phyloP scores from a whole-genome alignment of 1,140 invertebrate genomes.

The Micrasema longulum region DNA sequence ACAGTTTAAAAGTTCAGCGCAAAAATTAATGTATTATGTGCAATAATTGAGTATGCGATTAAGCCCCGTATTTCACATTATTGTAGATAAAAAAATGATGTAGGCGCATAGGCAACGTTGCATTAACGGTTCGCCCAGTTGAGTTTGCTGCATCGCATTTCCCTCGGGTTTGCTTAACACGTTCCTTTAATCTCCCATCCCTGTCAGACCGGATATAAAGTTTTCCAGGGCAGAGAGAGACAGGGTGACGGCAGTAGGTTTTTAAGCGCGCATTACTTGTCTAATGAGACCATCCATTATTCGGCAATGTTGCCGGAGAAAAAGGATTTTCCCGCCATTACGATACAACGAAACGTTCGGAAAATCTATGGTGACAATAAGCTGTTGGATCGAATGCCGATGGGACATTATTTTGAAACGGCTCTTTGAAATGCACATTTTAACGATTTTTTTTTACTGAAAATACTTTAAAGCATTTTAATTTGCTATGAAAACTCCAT shows the following conservation, averaged over 20 bases:
- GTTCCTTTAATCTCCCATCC: conserved; percentile 14
- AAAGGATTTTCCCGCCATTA: conserved; percentile 25
- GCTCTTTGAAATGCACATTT: background rate
- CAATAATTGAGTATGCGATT: no score
- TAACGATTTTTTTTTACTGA: no score
- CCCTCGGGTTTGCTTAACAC: conserved; percentile 2
- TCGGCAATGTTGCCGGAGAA: conserved; percentile 33
- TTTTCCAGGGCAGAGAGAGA: conserved; percentile 29
- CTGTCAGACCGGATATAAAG: conserved; percentile 3
- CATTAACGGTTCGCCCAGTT: no score
- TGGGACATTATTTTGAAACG: background rate
- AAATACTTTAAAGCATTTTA: no score
- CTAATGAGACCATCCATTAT: conserved; percentile 54
- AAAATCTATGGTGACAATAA: conserved; percentile 29
- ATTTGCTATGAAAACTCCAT: no score
- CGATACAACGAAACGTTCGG: conserved; percentile 18
- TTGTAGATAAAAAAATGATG: no score
- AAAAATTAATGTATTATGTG: no score
- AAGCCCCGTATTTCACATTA: no score
- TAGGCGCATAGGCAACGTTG: no score
- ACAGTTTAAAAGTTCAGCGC: no score
- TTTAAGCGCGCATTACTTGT: conserved; percentile 46
- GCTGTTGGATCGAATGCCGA: conserved; percentile 6
- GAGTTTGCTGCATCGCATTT: conserved; percentile 17
- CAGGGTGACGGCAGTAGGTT: conserved; percentile 15